Evolutionary conservation across 2,797 vertebrate species (phyloP).

Genomic region (Octomys mimax): DNA sequence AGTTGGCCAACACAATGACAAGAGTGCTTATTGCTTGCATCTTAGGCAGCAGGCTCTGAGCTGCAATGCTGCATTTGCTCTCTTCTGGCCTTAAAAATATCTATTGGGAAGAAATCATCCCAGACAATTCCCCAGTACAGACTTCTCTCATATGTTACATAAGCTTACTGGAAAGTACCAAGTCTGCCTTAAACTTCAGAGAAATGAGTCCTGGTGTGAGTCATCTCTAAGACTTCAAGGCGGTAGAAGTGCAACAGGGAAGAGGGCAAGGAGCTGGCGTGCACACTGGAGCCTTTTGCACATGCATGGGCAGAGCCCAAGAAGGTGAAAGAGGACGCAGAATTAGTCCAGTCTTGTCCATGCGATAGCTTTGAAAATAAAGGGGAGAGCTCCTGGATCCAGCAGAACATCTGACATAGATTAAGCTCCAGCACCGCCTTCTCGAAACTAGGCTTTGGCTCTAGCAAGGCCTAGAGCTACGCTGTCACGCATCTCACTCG

Average conservation of each 20-base stretch:
- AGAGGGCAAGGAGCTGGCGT: not conserved
- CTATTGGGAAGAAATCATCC: not conserved
- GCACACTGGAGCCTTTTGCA: not conserved
- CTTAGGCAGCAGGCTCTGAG: not conserved
- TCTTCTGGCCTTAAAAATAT: not conserved
- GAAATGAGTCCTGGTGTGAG: not conserved
- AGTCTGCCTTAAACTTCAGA: not conserved
- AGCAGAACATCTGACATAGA: not conserved
- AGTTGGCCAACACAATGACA: not conserved
- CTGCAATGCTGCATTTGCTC: not conserved
- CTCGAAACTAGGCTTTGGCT: not conserved
- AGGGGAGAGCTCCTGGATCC: not conserved
- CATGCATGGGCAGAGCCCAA: not conserved
- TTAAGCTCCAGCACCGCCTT: not conserved
- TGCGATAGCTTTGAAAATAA: not conserved
- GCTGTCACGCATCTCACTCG: not conserved
- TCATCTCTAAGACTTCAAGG: not conserved
- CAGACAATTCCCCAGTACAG: not conserved
- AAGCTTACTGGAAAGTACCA: not conserved
- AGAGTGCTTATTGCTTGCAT: not conserved
- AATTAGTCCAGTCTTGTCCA: not conserved
- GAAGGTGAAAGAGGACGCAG: not conserved
- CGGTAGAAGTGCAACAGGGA: not conserved
- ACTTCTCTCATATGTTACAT: not conserved
- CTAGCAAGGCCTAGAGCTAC: not conserved